These are phyloP conservation scores for Drosophila bipectinata DNA, from an alignment of 1,140 invertebrate species.

Conservation along the genomic window DNA sequence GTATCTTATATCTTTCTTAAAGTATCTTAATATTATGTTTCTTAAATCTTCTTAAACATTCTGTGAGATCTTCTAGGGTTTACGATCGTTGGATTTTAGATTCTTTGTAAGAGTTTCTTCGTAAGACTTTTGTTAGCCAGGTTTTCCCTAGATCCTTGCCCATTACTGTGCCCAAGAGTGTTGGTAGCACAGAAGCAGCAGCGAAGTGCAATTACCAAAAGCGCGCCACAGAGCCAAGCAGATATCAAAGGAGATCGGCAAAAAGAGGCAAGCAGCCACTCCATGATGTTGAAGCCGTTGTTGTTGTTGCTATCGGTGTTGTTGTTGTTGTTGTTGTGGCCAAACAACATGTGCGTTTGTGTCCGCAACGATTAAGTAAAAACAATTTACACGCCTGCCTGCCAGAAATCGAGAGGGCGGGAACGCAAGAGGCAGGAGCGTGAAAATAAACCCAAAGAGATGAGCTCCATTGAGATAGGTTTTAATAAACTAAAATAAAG, in stretches of 20 bases:
- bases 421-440: constrained; percentile 11
- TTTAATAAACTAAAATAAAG: too few species aligned
- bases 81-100: too few species aligned
- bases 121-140: not conserved
- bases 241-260: constrained; percentile 66
- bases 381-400: constrained; percentile 83
- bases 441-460: constrained; percentile 31
- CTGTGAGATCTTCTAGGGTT: too few species aligned
- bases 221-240: constrained; percentile 57
- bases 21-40: too few species aligned
- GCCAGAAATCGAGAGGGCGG: constrained; percentile 41
- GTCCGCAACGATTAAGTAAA: constrained; percentile 82
- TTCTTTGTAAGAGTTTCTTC: not conserved
- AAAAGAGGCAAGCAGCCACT: constrained; percentile 17
- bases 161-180: constrained; percentile 13
- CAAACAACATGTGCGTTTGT: constrained; percentile 78
- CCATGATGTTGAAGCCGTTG: constrained; percentile 8
- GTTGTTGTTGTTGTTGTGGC: constrained; percentile 17
- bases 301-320: not conserved
- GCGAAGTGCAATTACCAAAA: constrained; percentile 73
- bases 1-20: too few species aligned
- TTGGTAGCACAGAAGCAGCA: constrained; percentile 70
- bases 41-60: too few species aligned
- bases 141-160: constrained; percentile 1
- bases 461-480: constrained; percentile 3